phyloP scores from a whole-genome alignment of 2,888 invertebrate species.

The Lymantria monacha region DNA sequence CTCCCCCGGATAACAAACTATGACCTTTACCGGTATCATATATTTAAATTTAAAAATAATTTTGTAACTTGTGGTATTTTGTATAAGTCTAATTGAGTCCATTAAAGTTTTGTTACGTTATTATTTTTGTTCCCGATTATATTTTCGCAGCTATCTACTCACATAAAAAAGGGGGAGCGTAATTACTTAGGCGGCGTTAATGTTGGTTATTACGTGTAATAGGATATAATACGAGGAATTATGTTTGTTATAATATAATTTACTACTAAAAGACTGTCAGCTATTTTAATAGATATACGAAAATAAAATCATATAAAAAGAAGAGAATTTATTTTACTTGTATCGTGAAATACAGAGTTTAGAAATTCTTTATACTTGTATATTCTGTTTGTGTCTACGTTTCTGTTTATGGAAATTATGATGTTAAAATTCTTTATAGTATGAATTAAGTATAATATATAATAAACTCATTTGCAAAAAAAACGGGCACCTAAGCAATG shows the following conservation, averaged over 20 bases:
- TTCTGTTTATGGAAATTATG: constrained; percentile 4
- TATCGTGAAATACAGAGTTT: constrained; percentile 1
- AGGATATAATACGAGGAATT: constrained; percentile 34
- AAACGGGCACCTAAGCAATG: too few relatives aligned
- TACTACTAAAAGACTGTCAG: constrained; percentile 20
- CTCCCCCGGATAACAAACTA: constrained; percentile 54
- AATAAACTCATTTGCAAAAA: too few relatives aligned
- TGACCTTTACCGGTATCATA: constrained; percentile 45
- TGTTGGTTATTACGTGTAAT: constrained; percentile 31
- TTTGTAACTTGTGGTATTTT: constrained; percentile 39
- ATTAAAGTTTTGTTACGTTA: constrained; percentile 47
- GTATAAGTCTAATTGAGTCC: constrained; percentile 49
- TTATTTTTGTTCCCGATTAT: constrained; percentile 43
- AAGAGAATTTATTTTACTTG: neutral
- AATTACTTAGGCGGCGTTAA: constrained; percentile 35
- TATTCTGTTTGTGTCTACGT: constrained; percentile 12
- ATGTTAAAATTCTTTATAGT: constrained; percentile 8
- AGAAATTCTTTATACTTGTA: constrained; percentile 5
- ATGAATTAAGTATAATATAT: neutral
- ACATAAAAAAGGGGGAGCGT: constrained; percentile 32
- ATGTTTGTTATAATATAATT: constrained; percentile 30
- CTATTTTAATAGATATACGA: constrained; percentile 14
- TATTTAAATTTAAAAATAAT: constrained; percentile 56
- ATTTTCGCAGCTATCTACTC: constrained; percentile 36
- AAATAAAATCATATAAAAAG: constrained; percentile 4